A percentile compares a stretch with the other conserved stretches of the same genome.
These are phyloP conservation scores for Saxicola maurus DNA, from an alignment of 2,797 vertebrate species.

Conservation along the genomic window DNA sequence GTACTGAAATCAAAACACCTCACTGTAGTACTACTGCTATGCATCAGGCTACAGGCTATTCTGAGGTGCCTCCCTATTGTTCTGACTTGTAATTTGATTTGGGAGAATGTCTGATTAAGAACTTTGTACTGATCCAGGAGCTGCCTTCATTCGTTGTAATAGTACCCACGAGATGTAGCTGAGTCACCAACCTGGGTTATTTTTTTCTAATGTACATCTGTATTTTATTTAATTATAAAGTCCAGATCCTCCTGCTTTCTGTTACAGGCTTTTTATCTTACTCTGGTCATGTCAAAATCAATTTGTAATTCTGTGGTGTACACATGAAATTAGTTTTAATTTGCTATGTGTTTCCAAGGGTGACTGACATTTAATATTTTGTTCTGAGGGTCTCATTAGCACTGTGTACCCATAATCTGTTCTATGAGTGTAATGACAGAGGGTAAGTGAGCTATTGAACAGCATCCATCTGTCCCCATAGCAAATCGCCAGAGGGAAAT, in stretches of 20 bases:
- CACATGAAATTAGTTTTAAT: constrained; percentile 48
- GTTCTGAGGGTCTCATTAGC: constrained; percentile 51
- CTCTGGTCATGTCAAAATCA: constrained; percentile 41
- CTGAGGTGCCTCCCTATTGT: background rate
- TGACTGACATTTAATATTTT: constrained; percentile 51
- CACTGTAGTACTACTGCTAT: background rate
- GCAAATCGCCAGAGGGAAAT: background rate
- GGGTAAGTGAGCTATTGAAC: constrained; percentile 14
- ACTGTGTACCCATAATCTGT: constrained; percentile 4
- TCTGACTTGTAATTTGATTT: constrained; percentile 40
- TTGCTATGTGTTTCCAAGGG: constrained; percentile 45
- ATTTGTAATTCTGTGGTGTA: constrained; percentile 45
- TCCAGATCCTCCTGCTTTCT: constrained; percentile 62
- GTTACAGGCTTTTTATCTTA: constrained; percentile 52
- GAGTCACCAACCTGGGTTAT: constrained; percentile 41
- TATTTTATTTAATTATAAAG: constrained; percentile 54
- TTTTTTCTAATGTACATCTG: constrained; percentile 44
- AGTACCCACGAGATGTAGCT: constrained; percentile 21
- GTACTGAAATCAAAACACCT: background rate
- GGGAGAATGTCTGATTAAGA: constrained; percentile 16
- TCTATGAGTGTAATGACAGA: constrained; percentile 27
- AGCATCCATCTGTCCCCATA: constrained; percentile 20
- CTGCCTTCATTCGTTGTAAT: constrained; percentile 40
- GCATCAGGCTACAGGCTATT: background rate
- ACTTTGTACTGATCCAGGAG: constrained; percentile 2